Evolutionary conservation across 1,140 invertebrate genomes (phyloP).

Genomic region (Nymphalis io): DNA sequence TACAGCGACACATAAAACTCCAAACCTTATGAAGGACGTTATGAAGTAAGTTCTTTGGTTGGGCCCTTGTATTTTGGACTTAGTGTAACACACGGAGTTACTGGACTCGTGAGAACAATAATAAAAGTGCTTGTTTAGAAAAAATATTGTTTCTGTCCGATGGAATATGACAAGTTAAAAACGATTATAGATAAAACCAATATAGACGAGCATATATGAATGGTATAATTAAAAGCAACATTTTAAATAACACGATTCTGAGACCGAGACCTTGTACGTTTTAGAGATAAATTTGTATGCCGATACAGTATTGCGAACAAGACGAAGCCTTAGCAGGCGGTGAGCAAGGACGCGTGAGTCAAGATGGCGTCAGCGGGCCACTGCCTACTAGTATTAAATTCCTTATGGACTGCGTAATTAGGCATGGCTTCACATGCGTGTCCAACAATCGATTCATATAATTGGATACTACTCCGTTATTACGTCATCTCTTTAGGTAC

Average conservation of each 20-base stretch:
- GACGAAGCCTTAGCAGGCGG: constrained; percentile 48
- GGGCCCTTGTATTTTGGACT: no score
- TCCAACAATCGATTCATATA: constrained; percentile 24
- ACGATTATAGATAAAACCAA: not conserved
- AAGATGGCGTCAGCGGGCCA: constrained; percentile 52
- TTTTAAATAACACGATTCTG: not conserved
- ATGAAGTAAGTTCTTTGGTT: no score
- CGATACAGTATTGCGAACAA: constrained; percentile 26
- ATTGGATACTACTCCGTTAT: constrained; percentile 18
- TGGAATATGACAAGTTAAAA: no score
- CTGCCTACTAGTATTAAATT: constrained; percentile 39
- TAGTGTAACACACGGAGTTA: no score
- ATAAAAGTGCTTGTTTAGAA: no score
- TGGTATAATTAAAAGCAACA: not conserved
- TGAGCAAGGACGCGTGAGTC: constrained; percentile 57
- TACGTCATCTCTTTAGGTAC: constrained; percentile 17
- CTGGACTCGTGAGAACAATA: no score
- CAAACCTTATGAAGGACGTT: no score
- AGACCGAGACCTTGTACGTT: constrained; percentile 9
- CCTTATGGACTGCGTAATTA: constrained; percentile 45
- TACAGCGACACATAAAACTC: no score
- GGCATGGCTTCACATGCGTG: constrained; percentile 5
- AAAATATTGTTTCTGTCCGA: no score
- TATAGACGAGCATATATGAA: not conserved
- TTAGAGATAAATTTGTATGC: constrained; percentile 30